A percentile compares a stretch with the other conserved stretches of the same genome.
These are phyloP conservation scores for Urocolius indicus DNA, from an alignment of 2,113 vertebrate genomes.

Conservation along the genomic window DNA sequence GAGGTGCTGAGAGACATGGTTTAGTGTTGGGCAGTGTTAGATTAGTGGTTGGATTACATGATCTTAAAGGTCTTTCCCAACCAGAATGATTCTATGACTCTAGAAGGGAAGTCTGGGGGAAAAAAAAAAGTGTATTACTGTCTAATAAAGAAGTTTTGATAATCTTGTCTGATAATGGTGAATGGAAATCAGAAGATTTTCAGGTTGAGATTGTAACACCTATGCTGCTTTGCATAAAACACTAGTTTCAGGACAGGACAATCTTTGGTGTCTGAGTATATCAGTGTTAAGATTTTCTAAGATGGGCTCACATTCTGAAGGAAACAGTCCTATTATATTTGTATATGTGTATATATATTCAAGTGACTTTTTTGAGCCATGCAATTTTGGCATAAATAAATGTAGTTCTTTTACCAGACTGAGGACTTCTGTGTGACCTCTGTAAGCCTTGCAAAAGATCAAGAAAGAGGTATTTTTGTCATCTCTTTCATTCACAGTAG, in stretches of 20 bases:
- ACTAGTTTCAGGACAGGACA: neutral
- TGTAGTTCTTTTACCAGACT: neutral
- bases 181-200: neutral
- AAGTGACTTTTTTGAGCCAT: neutral
- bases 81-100: too few species aligned
- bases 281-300: neutral
- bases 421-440: neutral
- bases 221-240: neutral
- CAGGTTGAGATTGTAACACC: neutral
- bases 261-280: neutral
- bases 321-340: neutral
- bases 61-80: too few species aligned
- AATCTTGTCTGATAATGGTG: neutral
- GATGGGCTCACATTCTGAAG: neutral
- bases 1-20: too few species aligned
- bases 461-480: neutral
- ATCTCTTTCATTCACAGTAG: neutral
- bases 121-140: neutral
- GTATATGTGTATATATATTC: neutral
- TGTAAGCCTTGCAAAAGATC: neutral
- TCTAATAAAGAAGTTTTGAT: neutral
- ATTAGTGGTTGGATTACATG: too few species aligned
- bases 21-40: too few species aligned
- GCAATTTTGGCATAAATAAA: neutral
- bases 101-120: neutral